A percentile compares a stretch with the other conserved stretches of the same genome.
Conservation (phyloP, 2,797 vertebrate genomes). For the Danio aesculapii region DNA sequence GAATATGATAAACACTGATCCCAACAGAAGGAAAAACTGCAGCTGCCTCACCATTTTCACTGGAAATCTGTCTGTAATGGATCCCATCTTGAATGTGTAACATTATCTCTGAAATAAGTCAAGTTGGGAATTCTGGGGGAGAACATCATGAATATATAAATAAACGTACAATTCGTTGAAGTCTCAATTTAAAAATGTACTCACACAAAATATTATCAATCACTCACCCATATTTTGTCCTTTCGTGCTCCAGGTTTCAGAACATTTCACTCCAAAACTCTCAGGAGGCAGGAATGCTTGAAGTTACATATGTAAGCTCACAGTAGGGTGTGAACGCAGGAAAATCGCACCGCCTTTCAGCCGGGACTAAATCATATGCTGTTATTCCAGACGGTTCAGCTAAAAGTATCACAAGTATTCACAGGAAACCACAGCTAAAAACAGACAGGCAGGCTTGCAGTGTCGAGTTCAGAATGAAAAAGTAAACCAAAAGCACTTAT, state of each 20-base stretch:
- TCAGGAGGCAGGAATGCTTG: slow-evolving; percentile 7
- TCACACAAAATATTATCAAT: neutral
- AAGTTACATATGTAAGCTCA: slow-evolving; percentile 31
- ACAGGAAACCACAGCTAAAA: slow-evolving; percentile 39
- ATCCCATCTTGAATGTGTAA: neutral
- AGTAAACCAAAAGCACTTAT: neutral
- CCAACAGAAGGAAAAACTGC: slow-evolving; percentile 22
- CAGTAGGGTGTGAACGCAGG: slow-evolving; percentile 33
- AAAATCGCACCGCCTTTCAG: neutral
- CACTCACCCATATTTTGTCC: slow-evolving; percentile 21
- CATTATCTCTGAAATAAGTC: slow-evolving; percentile 13
- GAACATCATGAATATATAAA: neutral
- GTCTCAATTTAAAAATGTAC: neutral
- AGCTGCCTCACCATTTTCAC: slow-evolving; percentile 42
- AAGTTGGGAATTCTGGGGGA: neutral
- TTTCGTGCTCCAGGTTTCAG: neutral
- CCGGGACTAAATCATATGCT: slow-evolving; percentile 30
- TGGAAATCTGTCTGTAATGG: neutral
- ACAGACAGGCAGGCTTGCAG: neutral
- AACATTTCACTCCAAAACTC: neutral
- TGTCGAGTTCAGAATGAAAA: neutral
- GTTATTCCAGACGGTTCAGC: slow-evolving; percentile 23
- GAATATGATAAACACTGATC: slow-evolving; percentile 22
- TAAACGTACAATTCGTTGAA: neutral
- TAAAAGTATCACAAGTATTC: slow-evolving; percentile 19